Percentiles rank a stretch among this genome's conserved stretches.
These are phyloP conservation scores for Psix sp. DNA, from an alignment of 1,140 invertebrate genomes.

Conservation along the genomic window DNA sequence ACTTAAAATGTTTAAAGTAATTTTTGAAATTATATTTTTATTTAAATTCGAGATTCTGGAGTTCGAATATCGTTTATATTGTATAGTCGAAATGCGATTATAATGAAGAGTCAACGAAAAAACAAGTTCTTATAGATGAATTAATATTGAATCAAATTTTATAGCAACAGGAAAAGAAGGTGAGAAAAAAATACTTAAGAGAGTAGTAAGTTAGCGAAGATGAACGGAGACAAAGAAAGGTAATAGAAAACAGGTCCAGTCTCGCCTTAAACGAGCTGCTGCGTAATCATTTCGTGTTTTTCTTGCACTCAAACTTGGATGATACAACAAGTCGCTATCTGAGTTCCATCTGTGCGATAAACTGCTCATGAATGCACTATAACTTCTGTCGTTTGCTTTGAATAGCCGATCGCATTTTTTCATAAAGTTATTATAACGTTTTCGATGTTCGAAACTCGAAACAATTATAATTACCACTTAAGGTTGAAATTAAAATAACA, in stretches of 20 bases:
- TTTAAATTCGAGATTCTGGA: too few species aligned
- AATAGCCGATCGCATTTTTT: constrained; percentile 17
- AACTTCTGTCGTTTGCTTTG: constrained; percentile 65
- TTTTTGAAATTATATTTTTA: too few species aligned
- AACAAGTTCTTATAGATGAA: too few species aligned
- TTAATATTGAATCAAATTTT: constrained; percentile 75
- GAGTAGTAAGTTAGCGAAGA: constrained; percentile 27
- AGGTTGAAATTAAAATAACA: not conserved
- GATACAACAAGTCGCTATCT: constrained; percentile 65
- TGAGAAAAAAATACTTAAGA: constrained; percentile 13
- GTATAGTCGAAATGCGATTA: too few species aligned
- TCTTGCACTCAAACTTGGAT: constrained; percentile 65
- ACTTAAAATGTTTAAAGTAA: too few species aligned
- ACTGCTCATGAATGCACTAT: constrained; percentile 74
- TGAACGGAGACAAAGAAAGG: constrained; percentile 68
- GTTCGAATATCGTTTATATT: too few species aligned
- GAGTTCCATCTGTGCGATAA: constrained; percentile 69
- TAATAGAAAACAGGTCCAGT: constrained; percentile 76
- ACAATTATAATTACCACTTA: too few species aligned
- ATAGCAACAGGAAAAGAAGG: constrained; percentile 61
- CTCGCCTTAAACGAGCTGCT: constrained; percentile 70
- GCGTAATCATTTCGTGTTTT: constrained; percentile 74
- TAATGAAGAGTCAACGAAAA: constrained; percentile 23
- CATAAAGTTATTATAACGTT: too few species aligned
- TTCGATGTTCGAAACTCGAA: too few species aligned